A percentile compares a stretch with the other conserved stretches of the same genome.
These are phyloP conservation scores for Quiscalus mexicanus DNA, from an alignment of 2,113 vertebrate genomes.

Conservation along the genomic window DNA sequence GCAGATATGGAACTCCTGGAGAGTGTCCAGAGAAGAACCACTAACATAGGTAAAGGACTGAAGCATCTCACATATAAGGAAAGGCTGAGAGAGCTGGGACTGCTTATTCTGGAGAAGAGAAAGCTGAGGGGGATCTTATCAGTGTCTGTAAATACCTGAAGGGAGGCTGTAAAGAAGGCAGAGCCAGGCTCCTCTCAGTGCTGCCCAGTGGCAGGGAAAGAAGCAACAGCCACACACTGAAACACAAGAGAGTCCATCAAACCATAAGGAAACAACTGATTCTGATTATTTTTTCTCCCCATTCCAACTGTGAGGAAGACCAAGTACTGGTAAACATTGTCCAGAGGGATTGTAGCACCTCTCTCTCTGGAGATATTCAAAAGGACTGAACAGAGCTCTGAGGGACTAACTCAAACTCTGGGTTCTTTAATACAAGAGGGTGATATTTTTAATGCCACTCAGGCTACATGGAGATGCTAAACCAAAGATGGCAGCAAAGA, in stretches of 20 bases:
- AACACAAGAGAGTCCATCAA: background rate
- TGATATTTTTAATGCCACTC: background rate
- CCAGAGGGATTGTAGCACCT: background rate
- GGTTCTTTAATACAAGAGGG: background rate
- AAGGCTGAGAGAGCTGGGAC: background rate
- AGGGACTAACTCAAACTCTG: background rate
- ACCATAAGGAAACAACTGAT: background rate
- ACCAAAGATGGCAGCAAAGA: background rate
- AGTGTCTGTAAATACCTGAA: background rate
- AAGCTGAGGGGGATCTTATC: background rate
- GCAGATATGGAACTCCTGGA: fast-evolving
- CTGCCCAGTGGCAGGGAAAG: background rate
- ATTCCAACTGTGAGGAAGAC: background rate
- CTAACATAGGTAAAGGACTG: background rate
- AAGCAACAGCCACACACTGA: background rate
- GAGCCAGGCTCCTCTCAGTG: background rate
- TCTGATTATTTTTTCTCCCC: fast-evolving
- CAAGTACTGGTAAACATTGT: background rate
- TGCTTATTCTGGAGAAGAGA: background rate
- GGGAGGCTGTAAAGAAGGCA: background rate
- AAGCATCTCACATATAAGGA: background rate
- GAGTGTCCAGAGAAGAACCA: background rate
- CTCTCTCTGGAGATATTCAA: background rate
- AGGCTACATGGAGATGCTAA: background rate
- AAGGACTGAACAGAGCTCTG: background rate